Conservation (phyloP, 2,797 vertebrate genomes). For the Aphelocoma californica region DNA sequence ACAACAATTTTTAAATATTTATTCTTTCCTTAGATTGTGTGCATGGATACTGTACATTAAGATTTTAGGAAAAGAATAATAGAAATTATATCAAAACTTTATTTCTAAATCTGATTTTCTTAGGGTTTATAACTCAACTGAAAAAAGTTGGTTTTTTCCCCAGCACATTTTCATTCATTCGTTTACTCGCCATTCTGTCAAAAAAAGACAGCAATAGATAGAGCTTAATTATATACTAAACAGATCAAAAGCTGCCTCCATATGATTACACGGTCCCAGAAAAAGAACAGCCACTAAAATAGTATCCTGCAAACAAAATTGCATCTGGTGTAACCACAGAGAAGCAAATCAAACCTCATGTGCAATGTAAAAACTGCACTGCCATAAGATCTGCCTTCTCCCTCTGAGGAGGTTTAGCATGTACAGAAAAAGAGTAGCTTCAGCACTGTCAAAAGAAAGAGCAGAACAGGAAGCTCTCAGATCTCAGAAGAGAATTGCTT, state of each 20-base stretch:
- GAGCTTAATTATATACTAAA: conserved; percentile 36
- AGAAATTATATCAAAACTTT: conserved; percentile 8
- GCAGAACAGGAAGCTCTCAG: neutral
- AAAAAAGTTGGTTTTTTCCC: neutral
- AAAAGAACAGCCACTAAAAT: conserved; percentile 50
- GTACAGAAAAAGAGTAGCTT: neutral
- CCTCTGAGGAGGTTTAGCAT: neutral
- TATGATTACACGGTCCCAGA: conserved; percentile 25
- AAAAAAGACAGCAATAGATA: neutral
- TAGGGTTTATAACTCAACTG: conserved; percentile 1
- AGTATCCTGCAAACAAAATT: conserved; percentile 35
- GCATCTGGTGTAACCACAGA: conserved; percentile 5
- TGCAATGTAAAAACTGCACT: neutral
- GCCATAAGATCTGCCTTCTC: neutral
- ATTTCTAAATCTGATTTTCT: conserved; percentile 30
- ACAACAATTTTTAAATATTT: neutral
- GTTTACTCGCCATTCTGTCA: neutral
- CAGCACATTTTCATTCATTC: conserved; percentile 16
- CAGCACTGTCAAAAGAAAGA: neutral
- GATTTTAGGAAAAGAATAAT: neutral
- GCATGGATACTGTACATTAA: neutral
- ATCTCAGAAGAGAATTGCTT: neutral
- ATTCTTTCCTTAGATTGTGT: neutral
- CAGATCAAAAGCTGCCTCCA: conserved; percentile 18
- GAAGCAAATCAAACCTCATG: neutral